Base-by-base conservation (phyloP, 2,888 invertebrate species). In the Melanchra persicariae region DNA sequence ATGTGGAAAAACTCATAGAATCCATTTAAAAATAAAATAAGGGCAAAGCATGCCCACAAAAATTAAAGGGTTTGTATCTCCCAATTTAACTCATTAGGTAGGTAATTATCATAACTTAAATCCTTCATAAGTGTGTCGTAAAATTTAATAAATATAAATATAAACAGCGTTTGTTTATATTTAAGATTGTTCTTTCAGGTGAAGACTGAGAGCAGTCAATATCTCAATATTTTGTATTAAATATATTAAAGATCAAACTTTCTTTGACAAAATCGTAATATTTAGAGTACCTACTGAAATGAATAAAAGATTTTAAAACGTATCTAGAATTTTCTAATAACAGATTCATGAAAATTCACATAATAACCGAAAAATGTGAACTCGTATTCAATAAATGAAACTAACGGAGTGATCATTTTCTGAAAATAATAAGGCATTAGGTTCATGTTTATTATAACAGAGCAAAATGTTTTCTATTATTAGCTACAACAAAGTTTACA, bases 221-320 rank as follows among this genome's bases (percentile, higher is more conserved):
- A n/a, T n/a, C n/a, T n/a, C n/a, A n/a, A n/a, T n/a, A n/a, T n/a
- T n/a, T n/a, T n/a, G n/a, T n/a, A n/a, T n/a, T n/a, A n/a, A n/a
- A n/a, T 30, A 0, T 47, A 58, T 57, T 30, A 24, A 52, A 76
- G 24, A 58, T 52, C 17, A 57, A 65, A 67, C n/a, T 45, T 24
- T 52, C 1, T n/a, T 30, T 45, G 30, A 45, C n/a, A 17, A 26
- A 65, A 57, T 43, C 10, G 10, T 12, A 22, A 65, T 37, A 51
- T 49, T 66, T 24, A 26, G 4, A 45, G 34, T 43, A n/a, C n/a
- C n/a, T n/a, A n/a, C 12, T 2, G 19, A 34, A 63, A 64, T 49
- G 6, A 34, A 49, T 49, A 26, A 57, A 57, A 43, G 2, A 74
- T 40, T 15, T 40, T 72, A 22, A 55, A 9, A 2, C 2, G 17